Evolutionary conservation across 2,113 vertebrate species (phyloP).

Genomic region (Phalacrocorax aristotelis): DNA sequence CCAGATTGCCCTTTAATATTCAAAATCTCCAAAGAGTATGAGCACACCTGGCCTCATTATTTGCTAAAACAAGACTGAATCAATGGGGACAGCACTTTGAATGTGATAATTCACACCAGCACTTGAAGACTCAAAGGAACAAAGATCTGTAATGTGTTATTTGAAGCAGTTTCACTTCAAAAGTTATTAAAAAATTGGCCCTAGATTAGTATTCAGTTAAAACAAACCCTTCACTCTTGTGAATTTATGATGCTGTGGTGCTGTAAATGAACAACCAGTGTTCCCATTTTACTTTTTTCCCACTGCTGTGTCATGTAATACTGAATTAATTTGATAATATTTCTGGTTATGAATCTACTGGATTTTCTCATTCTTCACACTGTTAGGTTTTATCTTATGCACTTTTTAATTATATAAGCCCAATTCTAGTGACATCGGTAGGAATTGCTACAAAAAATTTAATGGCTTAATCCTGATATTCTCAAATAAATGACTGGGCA

Average conservation of each 20-base stretch:
- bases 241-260: neutral
- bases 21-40: neutral
- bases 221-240: neutral
- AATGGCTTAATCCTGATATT: neutral
- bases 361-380: neutral
- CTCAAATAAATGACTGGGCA: neutral
- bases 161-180: neutral
- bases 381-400: neutral
- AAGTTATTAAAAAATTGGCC: neutral
- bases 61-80: neutral
- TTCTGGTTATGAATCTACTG: neutral
- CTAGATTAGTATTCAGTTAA: neutral
- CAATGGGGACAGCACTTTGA: neutral
- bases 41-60: neutral
- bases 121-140: neutral
- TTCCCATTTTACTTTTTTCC: neutral
- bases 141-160: constrained; percentile 35
- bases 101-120: neutral
- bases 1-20: neutral
- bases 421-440: neutral
- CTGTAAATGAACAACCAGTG: neutral
- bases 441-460: neutral
- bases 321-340: neutral
- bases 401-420: neutral
- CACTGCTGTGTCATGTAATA: neutral